Percentiles rank a stretch among this genome's conserved stretches.
phyloP scores from a whole-genome alignment of 2,888 invertebrate species.

The Rhabditophanes sp. region DNA sequence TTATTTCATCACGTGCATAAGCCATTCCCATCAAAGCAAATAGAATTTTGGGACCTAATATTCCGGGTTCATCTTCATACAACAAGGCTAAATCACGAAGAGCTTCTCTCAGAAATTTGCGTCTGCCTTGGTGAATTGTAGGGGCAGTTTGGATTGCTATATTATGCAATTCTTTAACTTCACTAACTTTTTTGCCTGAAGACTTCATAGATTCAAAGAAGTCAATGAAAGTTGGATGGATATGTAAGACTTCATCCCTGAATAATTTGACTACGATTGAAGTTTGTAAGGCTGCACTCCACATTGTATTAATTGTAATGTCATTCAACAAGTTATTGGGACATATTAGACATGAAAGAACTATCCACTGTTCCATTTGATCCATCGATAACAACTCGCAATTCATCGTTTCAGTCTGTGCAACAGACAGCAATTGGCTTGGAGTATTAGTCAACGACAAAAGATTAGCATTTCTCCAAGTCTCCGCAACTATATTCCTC shows the following conservation, averaged over 20 bases:
- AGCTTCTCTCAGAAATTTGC: slow-evolving; percentile 85
- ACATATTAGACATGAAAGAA: slow-evolving; percentile 47
- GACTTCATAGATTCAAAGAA: slow-evolving; percentile 80
- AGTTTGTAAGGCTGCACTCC: slow-evolving; percentile 75
- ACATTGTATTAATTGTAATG: slow-evolving; percentile 61
- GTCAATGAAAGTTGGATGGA: slow-evolving; percentile 75
- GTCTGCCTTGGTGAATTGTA: slow-evolving; percentile 46
- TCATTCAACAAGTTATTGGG: slow-evolving; percentile 67
- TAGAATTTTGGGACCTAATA: slow-evolving; percentile 79
- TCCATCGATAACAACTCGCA: slow-evolving; percentile 92
- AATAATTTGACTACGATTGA: slow-evolving; percentile 85
- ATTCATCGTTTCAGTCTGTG: slow-evolving; percentile 73
- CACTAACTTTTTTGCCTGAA: slow-evolving; percentile 64
- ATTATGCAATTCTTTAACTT: slow-evolving; percentile 84
- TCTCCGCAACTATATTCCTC: slow-evolving; percentile 77
- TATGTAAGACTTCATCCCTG: slow-evolving; percentile 86
- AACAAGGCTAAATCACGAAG: slow-evolving; percentile 83
- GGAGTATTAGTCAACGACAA: slow-evolving; percentile 79
- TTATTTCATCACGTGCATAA: slow-evolving; percentile 83
- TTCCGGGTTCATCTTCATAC: slow-evolving; percentile 88
- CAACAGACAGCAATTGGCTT: slow-evolving; percentile 76
- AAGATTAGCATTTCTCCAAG: slow-evolving; percentile 60
- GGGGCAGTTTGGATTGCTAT: slow-evolving; percentile 55
- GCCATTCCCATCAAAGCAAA: slow-evolving; percentile 88
- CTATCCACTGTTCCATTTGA: slow-evolving; percentile 82